These are phyloP conservation scores for Anguilla rostrata DNA, from an alignment of 2,113 vertebrate species.

Conservation along the genomic window DNA sequence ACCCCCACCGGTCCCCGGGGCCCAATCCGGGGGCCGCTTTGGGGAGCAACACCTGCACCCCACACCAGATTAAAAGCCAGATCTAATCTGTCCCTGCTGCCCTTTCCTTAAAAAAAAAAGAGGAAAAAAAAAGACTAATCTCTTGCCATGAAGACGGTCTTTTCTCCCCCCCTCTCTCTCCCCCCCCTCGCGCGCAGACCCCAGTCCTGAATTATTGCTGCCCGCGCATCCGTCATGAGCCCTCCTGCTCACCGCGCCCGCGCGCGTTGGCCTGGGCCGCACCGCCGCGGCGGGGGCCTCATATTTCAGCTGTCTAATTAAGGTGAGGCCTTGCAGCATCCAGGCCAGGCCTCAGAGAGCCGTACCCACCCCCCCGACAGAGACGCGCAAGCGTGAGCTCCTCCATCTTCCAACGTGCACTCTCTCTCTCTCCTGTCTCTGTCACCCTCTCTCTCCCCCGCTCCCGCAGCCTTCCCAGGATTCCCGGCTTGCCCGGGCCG, in stretches of 20 bases:
- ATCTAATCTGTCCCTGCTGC: slow-evolving; percentile 71
- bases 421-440: background rate
- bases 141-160: slow-evolving; percentile 62
- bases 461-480: background rate
- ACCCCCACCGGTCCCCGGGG: slow-evolving; percentile 61
- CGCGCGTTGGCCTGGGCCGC: background rate
- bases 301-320: slow-evolving; percentile 61
- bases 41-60: slow-evolving; percentile 67
- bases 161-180: slow-evolving; percentile 14
- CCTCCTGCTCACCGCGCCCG: slow-evolving; percentile 43
- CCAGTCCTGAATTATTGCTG: slow-evolving; percentile 67
- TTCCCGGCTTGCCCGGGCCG: background rate
- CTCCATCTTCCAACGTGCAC: background rate
- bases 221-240: slow-evolving; percentile 59
- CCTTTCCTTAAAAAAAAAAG: slow-evolving; percentile 47
- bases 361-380: background rate
- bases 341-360: background rate
- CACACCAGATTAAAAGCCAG: slow-evolving; percentile 65
- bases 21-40: slow-evolving; percentile 55
- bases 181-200: slow-evolving; percentile 37
- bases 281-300: slow-evolving; percentile 5
- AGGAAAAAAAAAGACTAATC: slow-evolving; percentile 60
- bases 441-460: background rate
- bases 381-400: background rate
- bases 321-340: slow-evolving; percentile 27